Evolutionary conservation across 2,888 invertebrate species (phyloP), one percentile per base, ranked within the genome.

Genomic region (Euclidia mi): DNA sequence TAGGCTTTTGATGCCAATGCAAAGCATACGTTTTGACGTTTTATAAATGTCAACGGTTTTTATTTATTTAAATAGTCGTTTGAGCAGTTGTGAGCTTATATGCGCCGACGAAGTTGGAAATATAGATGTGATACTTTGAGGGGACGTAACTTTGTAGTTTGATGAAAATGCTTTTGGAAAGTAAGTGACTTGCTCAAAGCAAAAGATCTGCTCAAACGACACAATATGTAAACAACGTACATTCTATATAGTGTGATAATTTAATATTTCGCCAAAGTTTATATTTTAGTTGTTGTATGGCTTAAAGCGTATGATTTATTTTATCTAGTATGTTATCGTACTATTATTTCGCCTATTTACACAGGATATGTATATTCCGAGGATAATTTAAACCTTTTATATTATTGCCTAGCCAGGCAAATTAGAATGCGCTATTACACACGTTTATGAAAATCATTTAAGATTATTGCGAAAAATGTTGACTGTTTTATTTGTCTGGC

Each of bases 261-360:
- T 80, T 79, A 78, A 72, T 79, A 70, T 80, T 84, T 85, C 76
- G 87, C 91, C 92, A 92, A 91, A 92, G 90, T 90, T 88, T 89
- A 88, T 89, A 88, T 87, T 87, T 89, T 82, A 88, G 83, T 87
- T 84, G 69, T 84, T 84, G 78, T 66, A 69, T 59, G 66, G 85
- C 85, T 87, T 64, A 76, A 73, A 87, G 85, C 88, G 76, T 76
- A 76, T 74, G 49, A 67, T 73, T 73, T 71, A 53, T 66, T 71
- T 67, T 67, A 65, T 63, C 25, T 56, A 51, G 37, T 38, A 47
- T 56, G 42, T 60, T 64, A 59, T 53, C 37, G n/a, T 52, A 45
- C 15, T 35, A 34, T 67, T 38, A 51, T 61, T 67, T 47, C 47
- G 41, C 14, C 56, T 53, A 50, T 46, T 49, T 14, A 9, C 7